phyloP scores from a whole-genome alignment of 1,140 invertebrate genomes.

The Cyclina sinensis region DNA sequence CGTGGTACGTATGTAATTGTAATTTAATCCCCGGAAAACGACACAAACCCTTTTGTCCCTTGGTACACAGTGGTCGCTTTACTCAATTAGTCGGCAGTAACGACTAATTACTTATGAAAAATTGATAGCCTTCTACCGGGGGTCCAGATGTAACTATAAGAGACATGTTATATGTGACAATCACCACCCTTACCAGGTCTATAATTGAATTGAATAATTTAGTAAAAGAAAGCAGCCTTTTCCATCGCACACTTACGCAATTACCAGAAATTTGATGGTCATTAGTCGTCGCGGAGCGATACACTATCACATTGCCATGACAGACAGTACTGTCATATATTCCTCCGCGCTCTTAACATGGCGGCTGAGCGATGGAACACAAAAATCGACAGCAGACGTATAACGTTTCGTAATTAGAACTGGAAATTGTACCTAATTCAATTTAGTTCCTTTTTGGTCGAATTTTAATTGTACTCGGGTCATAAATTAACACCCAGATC shows the following conservation, averaged over 20 bases:
- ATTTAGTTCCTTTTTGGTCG: slow-evolving; percentile 67
- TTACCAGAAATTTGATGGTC: slow-evolving; percentile 30
- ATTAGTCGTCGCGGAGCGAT: slow-evolving; percentile 59
- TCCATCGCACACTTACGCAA: slow-evolving; percentile 62
- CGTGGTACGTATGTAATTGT: slow-evolving; percentile 57
- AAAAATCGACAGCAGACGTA: slow-evolving; percentile 57
- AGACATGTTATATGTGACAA: slow-evolving; percentile 58
- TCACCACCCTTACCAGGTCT: slow-evolving; percentile 11
- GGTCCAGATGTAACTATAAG: slow-evolving; percentile 1
- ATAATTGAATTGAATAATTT: slow-evolving; percentile 67
- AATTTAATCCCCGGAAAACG: slow-evolving; percentile 32
- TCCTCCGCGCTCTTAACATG: slow-evolving; percentile 46
- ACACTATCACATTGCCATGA: slow-evolving; percentile 2
- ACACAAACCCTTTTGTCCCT: slow-evolving; percentile 9
- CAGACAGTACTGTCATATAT: slow-evolving; percentile 21
- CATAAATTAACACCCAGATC: slow-evolving; percentile 66
- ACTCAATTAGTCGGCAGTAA: slow-evolving; percentile 44
- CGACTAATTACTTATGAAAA: slow-evolving; percentile 67
- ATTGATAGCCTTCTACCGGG: slow-evolving; percentile 43
- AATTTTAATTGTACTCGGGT: slow-evolving; percentile 68
- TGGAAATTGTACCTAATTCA: slow-evolving; percentile 49
- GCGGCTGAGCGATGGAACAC: slow-evolving; percentile 1
- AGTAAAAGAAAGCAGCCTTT: slow-evolving; percentile 43
- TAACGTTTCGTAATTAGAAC: slow-evolving; percentile 59
- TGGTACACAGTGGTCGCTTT: slow-evolving; percentile 11